Percentiles rank a stretch among this genome's conserved stretches.
phyloP scores from a whole-genome alignment of 2,113 vertebrate genomes.

The Microtus pennsylvanicus region DNA sequence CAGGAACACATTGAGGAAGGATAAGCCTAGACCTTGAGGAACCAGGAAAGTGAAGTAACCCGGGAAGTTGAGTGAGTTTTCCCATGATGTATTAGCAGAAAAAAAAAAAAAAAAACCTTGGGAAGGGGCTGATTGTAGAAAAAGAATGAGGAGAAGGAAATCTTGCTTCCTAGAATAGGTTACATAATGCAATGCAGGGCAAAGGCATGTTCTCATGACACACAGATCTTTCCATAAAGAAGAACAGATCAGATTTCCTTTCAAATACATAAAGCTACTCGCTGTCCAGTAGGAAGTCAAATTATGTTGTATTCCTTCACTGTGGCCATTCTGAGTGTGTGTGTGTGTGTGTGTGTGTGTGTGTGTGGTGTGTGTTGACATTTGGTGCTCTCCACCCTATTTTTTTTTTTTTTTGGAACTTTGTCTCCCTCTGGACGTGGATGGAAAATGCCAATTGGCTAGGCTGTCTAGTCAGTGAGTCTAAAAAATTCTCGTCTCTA shows the following conservation, averaged over 20 bases:
- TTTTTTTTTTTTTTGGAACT: background rate
- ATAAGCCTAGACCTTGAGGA: background rate
- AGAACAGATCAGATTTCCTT: background rate
- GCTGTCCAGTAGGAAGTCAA: background rate
- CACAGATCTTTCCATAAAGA: background rate
- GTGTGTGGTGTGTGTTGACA: background rate
- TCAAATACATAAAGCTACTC: background rate
- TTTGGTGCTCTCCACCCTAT: background rate
- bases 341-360: background rate
- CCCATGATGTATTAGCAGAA: background rate
- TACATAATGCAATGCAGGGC: background rate
- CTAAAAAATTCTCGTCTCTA: background rate
- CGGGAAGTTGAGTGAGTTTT: background rate
- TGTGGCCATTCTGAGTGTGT: background rate
- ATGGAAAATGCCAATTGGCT: background rate
- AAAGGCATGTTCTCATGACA: rapidly evolving
- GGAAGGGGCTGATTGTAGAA: background rate
- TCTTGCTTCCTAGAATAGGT: background rate
- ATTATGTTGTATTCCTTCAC: background rate
- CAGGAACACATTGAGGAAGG: background rate
- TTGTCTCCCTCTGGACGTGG: too few relatives aligned
- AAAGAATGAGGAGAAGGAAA: background rate
- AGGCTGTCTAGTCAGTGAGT: background rate
- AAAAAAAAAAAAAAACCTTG: background rate
- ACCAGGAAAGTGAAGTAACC: background rate